These are phyloP conservation scores for Colinus virginianus DNA, from an alignment of 2,113 vertebrate species.

Conservation along the genomic window DNA sequence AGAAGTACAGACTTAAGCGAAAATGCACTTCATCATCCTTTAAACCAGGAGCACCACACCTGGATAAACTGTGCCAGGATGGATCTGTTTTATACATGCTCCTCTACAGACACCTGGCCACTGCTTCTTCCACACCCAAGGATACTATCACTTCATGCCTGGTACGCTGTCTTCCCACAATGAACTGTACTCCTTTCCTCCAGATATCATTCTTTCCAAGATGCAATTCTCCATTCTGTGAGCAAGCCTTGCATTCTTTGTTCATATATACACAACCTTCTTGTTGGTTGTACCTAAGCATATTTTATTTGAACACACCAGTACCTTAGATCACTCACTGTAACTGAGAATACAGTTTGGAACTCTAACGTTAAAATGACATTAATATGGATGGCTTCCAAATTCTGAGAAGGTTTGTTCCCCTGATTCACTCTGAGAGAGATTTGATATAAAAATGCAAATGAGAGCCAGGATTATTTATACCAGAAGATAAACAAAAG, in stretches of 20 bases:
- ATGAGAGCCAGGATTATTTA: constrained; percentile 47
- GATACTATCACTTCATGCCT: background rate
- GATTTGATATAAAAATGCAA: constrained; percentile 50
- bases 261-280: background rate
- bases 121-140: background rate
- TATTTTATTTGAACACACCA: constrained; percentile 1
- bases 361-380: constrained; percentile 27
- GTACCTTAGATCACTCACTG: background rate
- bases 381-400: constrained; percentile 41
- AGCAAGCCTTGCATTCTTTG: background rate
- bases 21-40: constrained; percentile 9
- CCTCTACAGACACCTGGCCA: background rate
- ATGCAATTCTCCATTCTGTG: background rate
- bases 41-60: background rate
- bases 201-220: background rate
- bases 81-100: background rate
- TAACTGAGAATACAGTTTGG: background rate
- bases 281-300: constrained; percentile 1
- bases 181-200: background rate
- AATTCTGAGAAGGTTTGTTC: constrained; percentile 14
- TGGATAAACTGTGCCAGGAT: background rate
- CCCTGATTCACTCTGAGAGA: constrained; percentile 25
- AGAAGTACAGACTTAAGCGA: constrained; percentile 41
- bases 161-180: background rate
- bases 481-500: constrained; percentile 30